Base-by-base conservation (phyloP, 2,888 invertebrate species). In the Dyspetes luteomarginatus region DNA sequence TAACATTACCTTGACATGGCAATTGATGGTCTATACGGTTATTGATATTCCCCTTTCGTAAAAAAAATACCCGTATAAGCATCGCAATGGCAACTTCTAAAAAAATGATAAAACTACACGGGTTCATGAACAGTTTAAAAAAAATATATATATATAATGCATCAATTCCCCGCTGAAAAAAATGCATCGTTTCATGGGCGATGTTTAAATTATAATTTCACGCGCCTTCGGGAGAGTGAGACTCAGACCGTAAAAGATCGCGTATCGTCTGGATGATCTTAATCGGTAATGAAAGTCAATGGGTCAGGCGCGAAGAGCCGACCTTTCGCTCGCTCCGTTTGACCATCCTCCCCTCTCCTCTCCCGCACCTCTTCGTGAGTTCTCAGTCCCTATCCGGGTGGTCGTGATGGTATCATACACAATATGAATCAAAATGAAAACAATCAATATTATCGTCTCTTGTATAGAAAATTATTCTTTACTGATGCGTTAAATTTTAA, bases 281-380 rank as follows among this genome's bases (percentile, higher is more conserved):
- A 52, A 80, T 80, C 80, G 80, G 45, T 45, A 80, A 75, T 67
- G 52, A 75, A 71, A 80, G 75, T 80, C 71, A 71, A 80, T 75
- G 71, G 71, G 65, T 71, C 71, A 75, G 75, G 71, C 71, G 17
- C 55, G 60, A 67, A 67, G 65, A 48, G 67, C 30, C 80, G 73
- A 75, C 71, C 75, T 65, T 52, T 30, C 30, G n/a, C 64, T 62
- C 41, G 30, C 48, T 28, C 28, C 56, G 43, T 79, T 73, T 74
- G 60, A 67, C 68, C 55, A 22, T 64, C 56, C 68, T 55, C 48
- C 56, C 19, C 48, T 12, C n/a, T 19, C 12, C 19, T 22, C 28
- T n/a, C 30, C 41, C 55, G 41, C 48, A 5, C 9, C n/a, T 2
- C 24, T n/a, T 19, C 24, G 3, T 9, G 1, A 4, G 22, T 22